Percentiles rank a stretch among this genome's conserved stretches.
phyloP scores from a whole-genome alignment of 2,113 vertebrate genomes.

The Irena cyanogastra region DNA sequence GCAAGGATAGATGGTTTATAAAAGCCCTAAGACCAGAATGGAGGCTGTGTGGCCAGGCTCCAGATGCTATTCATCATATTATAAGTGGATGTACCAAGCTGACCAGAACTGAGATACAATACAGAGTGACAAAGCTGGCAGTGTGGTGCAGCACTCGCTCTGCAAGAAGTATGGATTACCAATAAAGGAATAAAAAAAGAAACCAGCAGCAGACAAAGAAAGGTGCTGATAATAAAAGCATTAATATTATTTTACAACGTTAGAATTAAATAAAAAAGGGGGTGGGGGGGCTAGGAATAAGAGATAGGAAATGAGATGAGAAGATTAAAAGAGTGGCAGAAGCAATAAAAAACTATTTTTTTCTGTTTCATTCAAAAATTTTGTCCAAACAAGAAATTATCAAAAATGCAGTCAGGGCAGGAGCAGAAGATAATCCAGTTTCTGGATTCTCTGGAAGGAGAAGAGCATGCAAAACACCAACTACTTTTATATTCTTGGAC shows the following conservation, averaged over 20 bases:
- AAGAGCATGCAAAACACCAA: background rate
- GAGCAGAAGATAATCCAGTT: background rate
- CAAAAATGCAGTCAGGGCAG: background rate
- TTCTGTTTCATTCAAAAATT: background rate
- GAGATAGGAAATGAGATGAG: background rate
- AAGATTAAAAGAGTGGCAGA: background rate
- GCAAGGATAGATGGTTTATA: constrained; percentile 3
- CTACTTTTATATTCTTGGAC: background rate
- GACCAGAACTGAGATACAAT: background rate
- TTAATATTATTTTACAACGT: background rate
- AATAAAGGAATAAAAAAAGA: background rate
- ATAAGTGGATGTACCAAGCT: background rate
- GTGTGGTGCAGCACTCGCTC: background rate
- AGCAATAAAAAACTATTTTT: background rate
- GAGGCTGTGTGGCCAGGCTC: background rate
- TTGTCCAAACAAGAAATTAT: background rate
- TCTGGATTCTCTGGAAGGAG: background rate
- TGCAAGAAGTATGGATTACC: background rate
- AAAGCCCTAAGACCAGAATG: background rate
- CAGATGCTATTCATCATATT: constrained; percentile 21
- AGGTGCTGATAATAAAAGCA: background rate
- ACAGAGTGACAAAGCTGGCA: background rate
- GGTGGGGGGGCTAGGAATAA: background rate
- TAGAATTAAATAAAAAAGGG: background rate
- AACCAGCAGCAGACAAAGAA: background rate